phyloP scores from a whole-genome alignment of 1,140 invertebrate genomes.

The Rhopalosiphum padi region DNA sequence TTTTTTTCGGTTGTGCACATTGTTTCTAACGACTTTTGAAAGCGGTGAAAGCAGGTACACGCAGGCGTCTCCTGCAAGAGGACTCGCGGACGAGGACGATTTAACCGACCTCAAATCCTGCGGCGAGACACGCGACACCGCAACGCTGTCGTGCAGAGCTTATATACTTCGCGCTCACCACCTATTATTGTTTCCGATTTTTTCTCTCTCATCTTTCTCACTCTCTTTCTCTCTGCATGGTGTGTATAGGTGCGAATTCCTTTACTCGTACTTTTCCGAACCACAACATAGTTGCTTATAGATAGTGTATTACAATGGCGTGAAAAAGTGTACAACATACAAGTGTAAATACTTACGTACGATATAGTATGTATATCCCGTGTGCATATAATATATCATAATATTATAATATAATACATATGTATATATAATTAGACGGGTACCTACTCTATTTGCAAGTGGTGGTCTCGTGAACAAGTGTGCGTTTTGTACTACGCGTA shows the following conservation, averaged over 20 bases:
- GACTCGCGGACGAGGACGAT: background rate
- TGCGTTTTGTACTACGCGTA: background rate
- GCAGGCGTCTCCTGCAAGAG: background rate
- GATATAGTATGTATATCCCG: too few species aligned
- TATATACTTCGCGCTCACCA: background rate
- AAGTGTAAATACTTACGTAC: background rate
- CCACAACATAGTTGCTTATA: background rate
- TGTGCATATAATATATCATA: background rate
- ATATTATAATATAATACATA: background rate
- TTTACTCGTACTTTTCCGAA: background rate
- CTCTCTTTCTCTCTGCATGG: background rate
- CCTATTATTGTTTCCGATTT: background rate
- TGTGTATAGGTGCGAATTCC: background rate
- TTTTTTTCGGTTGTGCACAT: background rate
- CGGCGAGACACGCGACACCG: conserved; percentile 21
- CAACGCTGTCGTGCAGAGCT: background rate
- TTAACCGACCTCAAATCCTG: conserved; percentile 47
- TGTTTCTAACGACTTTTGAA: conserved; percentile 49
- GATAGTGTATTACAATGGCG: background rate
- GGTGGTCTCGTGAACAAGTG: background rate
- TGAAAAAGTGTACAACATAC: background rate
- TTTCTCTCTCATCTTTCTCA: too few species aligned
- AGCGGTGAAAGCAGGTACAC: conserved; percentile 34
- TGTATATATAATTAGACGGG: background rate
- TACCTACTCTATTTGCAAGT: background rate